Conservation (phyloP, 2,797 vertebrate genomes). For the Acanthis flammea region DNA sequence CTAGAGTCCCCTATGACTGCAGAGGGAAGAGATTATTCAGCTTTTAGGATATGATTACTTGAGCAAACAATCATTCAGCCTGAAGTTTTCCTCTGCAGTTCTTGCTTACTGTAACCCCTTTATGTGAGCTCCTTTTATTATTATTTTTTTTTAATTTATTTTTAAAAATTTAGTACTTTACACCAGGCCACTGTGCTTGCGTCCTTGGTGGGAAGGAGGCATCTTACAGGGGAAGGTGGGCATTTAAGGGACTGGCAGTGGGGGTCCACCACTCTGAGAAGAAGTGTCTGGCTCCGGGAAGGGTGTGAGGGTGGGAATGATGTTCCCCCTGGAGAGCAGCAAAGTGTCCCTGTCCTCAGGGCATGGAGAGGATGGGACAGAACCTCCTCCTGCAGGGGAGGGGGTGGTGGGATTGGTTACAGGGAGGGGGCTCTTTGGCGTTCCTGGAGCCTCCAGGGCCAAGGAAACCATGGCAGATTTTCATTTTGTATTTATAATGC, state of each 20-base stretch:
- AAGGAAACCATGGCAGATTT: rapidly evolving
- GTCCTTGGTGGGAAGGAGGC: background rate
- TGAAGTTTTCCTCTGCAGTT: background rate
- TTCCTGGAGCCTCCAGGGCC: background rate
- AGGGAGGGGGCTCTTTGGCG: rapidly evolving
- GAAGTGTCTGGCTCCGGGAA: rapidly evolving
- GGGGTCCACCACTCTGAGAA: rapidly evolving
- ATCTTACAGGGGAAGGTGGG: rapidly evolving
- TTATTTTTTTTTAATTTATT: too few species aligned
- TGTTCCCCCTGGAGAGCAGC: rapidly evolving
- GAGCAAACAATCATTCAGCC: background rate
- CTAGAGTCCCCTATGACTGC: background rate
- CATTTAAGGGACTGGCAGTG: too few species aligned
- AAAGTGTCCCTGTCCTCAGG: rapidly evolving
- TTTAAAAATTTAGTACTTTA: background rate
- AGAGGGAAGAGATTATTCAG: background rate
- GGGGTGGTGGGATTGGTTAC: rapidly evolving
- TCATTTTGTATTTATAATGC: background rate
- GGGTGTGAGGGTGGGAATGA: rapidly evolving
- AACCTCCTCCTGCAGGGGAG: rapidly evolving
- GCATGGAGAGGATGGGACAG: rapidly evolving
- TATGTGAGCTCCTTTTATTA: background rate
- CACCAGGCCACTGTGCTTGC: rapidly evolving
- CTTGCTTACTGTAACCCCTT: background rate
- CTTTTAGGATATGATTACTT: background rate